These are phyloP conservation scores for Lasioglossum leucozonium DNA, from an alignment of 2,888 invertebrate species.

Conservation along the genomic window DNA sequence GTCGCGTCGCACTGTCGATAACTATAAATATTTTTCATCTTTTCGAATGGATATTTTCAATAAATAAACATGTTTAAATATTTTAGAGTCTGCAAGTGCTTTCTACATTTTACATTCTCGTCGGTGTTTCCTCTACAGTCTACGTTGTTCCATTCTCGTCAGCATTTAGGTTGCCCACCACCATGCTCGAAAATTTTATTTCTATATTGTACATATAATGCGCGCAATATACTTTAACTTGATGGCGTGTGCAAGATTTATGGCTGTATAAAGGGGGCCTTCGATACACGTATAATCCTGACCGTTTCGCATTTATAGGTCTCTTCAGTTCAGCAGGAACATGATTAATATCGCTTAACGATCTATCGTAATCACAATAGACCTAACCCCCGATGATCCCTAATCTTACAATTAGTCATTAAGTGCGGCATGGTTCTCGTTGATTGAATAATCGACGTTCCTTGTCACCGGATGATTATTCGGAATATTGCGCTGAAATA, in stretches of 20 bases:
- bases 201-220: not conserved
- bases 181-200: not conserved
- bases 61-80: not conserved
- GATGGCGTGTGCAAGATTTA: not conserved
- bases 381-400: constrained; percentile 48
- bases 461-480: constrained; percentile 30
- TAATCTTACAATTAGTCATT: constrained; percentile 58
- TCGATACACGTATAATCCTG: constrained; percentile 26
- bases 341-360: constrained; percentile 59
- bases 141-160: not conserved
- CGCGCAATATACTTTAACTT: not conserved
- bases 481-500: constrained; percentile 19
- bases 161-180: not conserved
- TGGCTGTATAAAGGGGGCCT: constrained; percentile 19
- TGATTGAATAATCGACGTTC: constrained; percentile 51
- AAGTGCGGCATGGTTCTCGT: constrained; percentile 43
- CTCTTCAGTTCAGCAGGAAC: constrained; percentile 45
- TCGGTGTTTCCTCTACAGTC: not conserved
- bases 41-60: not conserved
- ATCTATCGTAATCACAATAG: constrained; percentile 55
- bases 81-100: not conserved
- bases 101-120: not conserved
- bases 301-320: constrained; percentile 44
- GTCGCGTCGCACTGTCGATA: not conserved
- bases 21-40: not conserved